Evolutionary conservation across 2,797 vertebrate genomes (phyloP).

Genomic region (Gallinago nigripennis): DNA sequence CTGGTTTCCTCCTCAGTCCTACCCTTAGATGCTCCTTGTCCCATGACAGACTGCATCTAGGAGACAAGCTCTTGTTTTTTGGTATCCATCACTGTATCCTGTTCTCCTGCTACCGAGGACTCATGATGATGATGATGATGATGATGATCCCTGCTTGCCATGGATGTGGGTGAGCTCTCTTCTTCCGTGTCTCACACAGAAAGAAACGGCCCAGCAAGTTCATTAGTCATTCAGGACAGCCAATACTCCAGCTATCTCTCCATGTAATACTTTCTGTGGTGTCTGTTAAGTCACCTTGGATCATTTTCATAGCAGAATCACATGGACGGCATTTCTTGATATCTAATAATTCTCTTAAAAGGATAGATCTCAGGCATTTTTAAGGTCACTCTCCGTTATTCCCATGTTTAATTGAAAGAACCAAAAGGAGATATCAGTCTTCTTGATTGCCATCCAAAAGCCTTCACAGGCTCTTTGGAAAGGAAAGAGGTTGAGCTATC

Average conservation of each 20-base stretch:
- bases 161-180: neutral
- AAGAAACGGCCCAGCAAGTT: neutral
- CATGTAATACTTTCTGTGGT: neutral
- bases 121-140: neutral
- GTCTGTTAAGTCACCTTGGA: neutral
- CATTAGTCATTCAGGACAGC: neutral
- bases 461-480: neutral
- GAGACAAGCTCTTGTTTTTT: neutral
- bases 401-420: neutral
- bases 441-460: neutral
- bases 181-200: neutral
- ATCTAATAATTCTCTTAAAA: neutral
- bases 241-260: neutral
- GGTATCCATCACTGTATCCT: neutral
- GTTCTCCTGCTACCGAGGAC: neutral
- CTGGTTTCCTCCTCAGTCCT: neutral
- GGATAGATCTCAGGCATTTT: neutral
- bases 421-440: neutral
- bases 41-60: neutral
- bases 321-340: neutral
- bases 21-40: neutral
- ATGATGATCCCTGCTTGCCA: neutral
- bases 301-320: neutral
- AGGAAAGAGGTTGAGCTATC: neutral
- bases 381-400: neutral